Conservation (phyloP, 1,140 invertebrate species). For the Neuroterus valhalla region DNA sequence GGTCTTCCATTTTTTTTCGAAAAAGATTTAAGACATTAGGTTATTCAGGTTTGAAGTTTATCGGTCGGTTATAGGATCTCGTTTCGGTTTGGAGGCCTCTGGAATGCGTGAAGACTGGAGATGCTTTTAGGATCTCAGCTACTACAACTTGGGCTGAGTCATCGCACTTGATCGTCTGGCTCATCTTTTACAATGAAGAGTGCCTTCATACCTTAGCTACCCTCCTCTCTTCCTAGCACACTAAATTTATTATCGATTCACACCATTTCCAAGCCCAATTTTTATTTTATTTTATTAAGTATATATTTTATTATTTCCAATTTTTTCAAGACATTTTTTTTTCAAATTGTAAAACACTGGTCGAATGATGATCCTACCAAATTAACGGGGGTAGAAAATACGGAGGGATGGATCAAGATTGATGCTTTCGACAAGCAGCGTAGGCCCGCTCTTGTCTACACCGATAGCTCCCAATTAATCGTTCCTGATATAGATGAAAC, state of each 20-base stretch:
- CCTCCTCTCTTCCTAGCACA: no score
- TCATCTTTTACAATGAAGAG: no score
- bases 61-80: conserved; percentile 14
- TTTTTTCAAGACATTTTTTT: background rate
- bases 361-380: background rate
- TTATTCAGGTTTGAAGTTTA: background rate
- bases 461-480: conserved; percentile 61
- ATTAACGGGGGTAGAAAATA: conserved; percentile 25
- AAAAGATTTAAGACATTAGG: background rate
- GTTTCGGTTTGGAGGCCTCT: background rate
- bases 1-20: no score
- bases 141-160: background rate
- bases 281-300: no score
- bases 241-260: no score
- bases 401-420: conserved; percentile 54
- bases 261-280: no score
- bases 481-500: conserved; percentile 63
- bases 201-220: no score
- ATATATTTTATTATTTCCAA: no score
- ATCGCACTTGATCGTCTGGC: background rate
- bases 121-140: background rate
- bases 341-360: conserved; percentile 1
- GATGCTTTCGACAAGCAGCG: conserved; percentile 64
- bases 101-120: background rate
- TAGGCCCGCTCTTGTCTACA: conserved; percentile 58